phyloP scores from a whole-genome alignment of 2,888 invertebrate genomes.

The Diarsia rubi region DNA sequence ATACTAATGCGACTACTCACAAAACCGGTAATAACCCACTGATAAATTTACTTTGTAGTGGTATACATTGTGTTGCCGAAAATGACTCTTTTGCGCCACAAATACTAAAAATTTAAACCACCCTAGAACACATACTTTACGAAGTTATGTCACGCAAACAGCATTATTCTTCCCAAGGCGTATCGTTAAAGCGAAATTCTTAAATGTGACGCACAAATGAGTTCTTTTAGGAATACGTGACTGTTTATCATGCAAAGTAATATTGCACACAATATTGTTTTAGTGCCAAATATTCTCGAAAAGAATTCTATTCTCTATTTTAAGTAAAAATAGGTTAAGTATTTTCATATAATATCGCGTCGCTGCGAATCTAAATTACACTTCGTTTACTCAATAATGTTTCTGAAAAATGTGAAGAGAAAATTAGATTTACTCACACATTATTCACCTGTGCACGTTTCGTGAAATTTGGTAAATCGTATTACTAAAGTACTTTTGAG shows the following conservation, averaged over 20 bases:
- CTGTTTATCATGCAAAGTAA: conserved; percentile 46
- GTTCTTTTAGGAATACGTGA: conserved; percentile 47
- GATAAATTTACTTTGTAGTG: background rate
- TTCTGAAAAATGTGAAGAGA: conserved; percentile 13
- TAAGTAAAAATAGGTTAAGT: conserved; percentile 19
- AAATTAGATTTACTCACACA: conserved; percentile 24
- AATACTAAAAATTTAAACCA: conserved; percentile 31
- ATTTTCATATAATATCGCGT: conserved; percentile 15
- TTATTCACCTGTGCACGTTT: conserved; percentile 3
- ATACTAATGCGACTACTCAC: background rate
- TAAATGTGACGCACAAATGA: conserved; percentile 59
- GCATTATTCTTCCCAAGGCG: conserved; percentile 52
- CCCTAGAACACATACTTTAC: conserved; percentile 5
- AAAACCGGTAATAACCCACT: background rate
- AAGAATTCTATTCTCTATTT: conserved; percentile 16
- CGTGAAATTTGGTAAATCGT: conserved; percentile 1
- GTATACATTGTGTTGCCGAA: background rate
- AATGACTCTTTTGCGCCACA: background rate
- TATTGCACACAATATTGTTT: conserved; percentile 44
- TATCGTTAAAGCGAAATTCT: conserved; percentile 52
- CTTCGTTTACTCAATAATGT: conserved; percentile 18
- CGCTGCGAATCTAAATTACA: conserved; percentile 19
- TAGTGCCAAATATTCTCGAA: conserved; percentile 4
- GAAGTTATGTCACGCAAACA: conserved; percentile 44
- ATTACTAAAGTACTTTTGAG: background rate